Conservation (phyloP, 2,113 vertebrate species). For the Alectura lathami region DNA sequence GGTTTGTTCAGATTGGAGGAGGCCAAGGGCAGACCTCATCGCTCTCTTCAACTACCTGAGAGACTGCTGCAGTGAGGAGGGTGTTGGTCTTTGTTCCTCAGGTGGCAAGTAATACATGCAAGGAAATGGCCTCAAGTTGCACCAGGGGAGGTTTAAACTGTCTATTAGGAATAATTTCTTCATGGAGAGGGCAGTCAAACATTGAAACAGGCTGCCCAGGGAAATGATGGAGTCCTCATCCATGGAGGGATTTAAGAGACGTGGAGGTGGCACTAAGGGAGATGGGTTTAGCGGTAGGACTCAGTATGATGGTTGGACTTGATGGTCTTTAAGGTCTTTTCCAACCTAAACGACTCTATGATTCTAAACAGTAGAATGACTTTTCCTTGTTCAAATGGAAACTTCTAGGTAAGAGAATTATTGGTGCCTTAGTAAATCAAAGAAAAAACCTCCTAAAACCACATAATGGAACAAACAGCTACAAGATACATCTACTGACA, state of each 20-base stretch:
- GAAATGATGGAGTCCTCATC: background rate
- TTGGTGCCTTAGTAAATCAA: background rate
- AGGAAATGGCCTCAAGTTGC: background rate
- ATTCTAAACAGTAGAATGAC: background rate
- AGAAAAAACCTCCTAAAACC: background rate
- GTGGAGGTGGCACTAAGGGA: background rate
- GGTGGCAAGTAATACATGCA: background rate
- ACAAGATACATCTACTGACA: background rate
- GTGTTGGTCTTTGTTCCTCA: background rate
- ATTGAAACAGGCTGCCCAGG: background rate
- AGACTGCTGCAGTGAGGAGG: background rate
- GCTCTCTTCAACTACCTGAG: background rate
- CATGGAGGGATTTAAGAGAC: background rate
- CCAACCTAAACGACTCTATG: background rate
- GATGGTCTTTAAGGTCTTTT: background rate
- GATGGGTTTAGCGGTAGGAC: background rate
- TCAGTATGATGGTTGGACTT: background rate
- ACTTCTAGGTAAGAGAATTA: background rate
- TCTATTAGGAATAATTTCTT: background rate
- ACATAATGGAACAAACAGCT: background rate
- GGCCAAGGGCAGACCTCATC: background rate
- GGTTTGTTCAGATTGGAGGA: background rate
- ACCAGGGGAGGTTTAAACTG: background rate
- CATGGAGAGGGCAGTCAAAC: background rate
- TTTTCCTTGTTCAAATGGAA: background rate